A percentile compares a stretch with the other conserved stretches of the same genome.
Conservation (phyloP, 2,113 vertebrate genomes). For the Lepisosteus osseus region DNA sequence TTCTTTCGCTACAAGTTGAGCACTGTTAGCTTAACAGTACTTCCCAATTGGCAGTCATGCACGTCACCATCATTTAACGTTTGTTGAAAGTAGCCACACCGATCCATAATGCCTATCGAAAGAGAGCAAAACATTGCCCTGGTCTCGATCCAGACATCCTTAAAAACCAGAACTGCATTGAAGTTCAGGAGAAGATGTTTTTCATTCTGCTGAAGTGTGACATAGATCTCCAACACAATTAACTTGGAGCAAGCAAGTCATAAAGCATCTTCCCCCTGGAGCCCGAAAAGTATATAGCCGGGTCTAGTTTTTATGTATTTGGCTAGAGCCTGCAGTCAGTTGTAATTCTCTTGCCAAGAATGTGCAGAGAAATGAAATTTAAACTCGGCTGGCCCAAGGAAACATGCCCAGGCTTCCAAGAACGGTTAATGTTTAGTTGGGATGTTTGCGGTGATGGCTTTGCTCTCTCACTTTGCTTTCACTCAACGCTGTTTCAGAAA, state of each 20-base stretch:
- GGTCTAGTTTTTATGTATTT: slow-evolving; percentile 17
- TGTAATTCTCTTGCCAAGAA: slow-evolving; percentile 7
- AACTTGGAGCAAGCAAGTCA: slow-evolving; percentile 11
- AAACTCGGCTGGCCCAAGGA: neutral
- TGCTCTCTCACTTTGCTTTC: neutral
- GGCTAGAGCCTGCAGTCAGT: neutral
- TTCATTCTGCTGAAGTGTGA: slow-evolving; percentile 4
- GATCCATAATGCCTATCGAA: neutral
- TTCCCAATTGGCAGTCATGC: too few relatives aligned
- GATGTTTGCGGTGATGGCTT: neutral
- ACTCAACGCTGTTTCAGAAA: neutral
- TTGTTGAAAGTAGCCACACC: neutral
- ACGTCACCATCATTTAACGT: neutral
- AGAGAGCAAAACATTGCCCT: neutral
- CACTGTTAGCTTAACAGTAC: too few relatives aligned
- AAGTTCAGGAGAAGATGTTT: neutral
- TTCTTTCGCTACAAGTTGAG: too few relatives aligned
- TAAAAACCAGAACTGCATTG: neutral
- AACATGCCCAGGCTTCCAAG: neutral
- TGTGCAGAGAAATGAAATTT: slow-evolving; percentile 8
- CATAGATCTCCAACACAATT: neutral
- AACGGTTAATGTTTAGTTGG: neutral
- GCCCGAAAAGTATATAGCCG: slow-evolving; percentile 11
- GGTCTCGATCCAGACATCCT: neutral
- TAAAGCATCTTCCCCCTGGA: neutral